Evolutionary conservation across 2,888 invertebrate genomes (phyloP).

Genomic region (Cryptophagus acutangulus): DNA sequence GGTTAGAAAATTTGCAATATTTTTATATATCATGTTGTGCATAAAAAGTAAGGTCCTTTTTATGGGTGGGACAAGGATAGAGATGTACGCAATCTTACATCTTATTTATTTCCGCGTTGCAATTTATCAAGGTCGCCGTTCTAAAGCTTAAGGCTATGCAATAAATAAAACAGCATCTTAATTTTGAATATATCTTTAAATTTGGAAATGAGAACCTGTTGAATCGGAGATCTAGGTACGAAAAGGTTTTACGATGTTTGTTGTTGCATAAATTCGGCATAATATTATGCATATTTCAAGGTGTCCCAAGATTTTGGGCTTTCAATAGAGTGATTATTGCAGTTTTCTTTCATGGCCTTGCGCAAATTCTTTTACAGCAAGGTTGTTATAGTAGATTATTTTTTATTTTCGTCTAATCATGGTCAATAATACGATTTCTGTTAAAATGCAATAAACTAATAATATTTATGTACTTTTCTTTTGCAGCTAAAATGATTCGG

Average conservation of each 20-base stretch:
- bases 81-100: constrained; percentile 21
- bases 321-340: constrained; percentile 2
- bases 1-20: constrained; percentile 7
- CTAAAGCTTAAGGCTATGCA: constrained; percentile 40
- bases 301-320: not conserved
- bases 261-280: constrained; percentile 4
- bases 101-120: constrained; percentile 42
- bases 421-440: not conserved
- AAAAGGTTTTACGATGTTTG: not conserved
- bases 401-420: not conserved
- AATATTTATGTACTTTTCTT: not conserved
- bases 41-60: constrained; percentile 1
- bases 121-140: constrained; percentile 42
- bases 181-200: no score
- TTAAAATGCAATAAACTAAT: no score
- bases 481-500: constrained; percentile 2
- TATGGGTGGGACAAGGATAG: constrained; percentile 10
- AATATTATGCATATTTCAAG: not conserved
- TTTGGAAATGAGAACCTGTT: no score
- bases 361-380: constrained; percentile 21
- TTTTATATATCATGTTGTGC: not conserved
- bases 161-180: no score
- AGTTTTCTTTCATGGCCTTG: constrained; percentile 20
- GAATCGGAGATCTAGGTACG: not conserved
- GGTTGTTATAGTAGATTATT: constrained; percentile 13